Percentiles rank a stretch among this genome's conserved stretches.
These are phyloP conservation scores for Grus americana DNA, from an alignment of 2,113 vertebrate genomes.

Conservation along the genomic window DNA sequence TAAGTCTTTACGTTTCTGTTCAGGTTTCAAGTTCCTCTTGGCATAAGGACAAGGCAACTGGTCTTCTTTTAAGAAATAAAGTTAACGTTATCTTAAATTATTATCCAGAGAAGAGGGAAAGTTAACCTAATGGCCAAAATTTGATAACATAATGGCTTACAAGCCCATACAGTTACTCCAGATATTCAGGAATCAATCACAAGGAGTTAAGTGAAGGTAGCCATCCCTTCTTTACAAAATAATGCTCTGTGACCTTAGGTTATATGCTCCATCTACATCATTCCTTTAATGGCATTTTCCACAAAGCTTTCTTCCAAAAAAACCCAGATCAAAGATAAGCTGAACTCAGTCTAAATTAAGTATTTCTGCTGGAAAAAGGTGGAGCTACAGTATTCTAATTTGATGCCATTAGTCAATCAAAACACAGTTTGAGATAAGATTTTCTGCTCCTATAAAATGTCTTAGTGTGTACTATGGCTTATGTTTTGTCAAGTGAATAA, in stretches of 20 bases:
- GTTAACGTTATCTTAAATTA: background rate
- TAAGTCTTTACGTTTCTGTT: background rate
- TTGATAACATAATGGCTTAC: background rate
- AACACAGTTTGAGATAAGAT: background rate
- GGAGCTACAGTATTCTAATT: background rate
- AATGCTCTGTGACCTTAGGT: background rate
- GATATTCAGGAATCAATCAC: background rate
- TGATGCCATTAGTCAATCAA: background rate
- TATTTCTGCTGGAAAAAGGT: background rate
- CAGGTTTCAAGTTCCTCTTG: background rate
- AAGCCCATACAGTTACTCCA: background rate
- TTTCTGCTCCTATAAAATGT: background rate
- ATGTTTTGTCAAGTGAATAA: conserved; percentile 3
- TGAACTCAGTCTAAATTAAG: background rate
- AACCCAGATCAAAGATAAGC: background rate
- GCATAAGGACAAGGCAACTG: background rate
- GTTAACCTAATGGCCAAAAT: background rate
- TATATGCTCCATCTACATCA: background rate
- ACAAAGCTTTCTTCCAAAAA: background rate
- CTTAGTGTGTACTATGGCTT: background rate
- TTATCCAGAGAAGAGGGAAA: background rate
- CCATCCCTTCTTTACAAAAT: background rate
- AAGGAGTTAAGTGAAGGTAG: background rate
- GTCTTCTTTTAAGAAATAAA: background rate
- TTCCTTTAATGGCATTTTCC: background rate